A percentile compares a stretch with the other conserved stretches of the same genome.
Conservation (phyloP, 2,113 vertebrate species). For the Kobus ellipsiprymnus region DNA sequence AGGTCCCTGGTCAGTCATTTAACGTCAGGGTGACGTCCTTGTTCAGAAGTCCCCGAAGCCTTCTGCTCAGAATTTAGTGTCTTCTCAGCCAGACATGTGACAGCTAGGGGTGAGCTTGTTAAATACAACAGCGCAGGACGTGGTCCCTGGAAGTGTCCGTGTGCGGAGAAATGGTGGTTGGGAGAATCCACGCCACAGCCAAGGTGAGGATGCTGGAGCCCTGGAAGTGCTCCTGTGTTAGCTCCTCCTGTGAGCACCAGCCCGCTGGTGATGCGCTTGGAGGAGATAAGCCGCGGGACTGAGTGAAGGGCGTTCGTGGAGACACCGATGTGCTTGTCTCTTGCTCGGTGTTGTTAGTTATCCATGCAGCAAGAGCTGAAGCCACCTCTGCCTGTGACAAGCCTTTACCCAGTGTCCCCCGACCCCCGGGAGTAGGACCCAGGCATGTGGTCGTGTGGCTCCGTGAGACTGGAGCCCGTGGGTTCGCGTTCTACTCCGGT, state of each 20-base stretch:
- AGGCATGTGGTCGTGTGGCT: fast-evolving
- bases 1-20: not conserved
- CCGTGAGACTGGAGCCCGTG: fast-evolving
- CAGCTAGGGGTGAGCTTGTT: fast-evolving
- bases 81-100: fast-evolving
- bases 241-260: fast-evolving
- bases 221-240: fast-evolving
- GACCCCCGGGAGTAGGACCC: not conserved
- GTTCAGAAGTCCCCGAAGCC: fast-evolving
- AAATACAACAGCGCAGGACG: fast-evolving
- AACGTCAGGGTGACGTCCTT: fast-evolving
- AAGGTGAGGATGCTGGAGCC: not conserved
- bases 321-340: not conserved
- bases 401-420: fast-evolving
- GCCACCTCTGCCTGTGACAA: not conserved
- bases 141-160: fast-evolving
- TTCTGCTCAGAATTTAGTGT: not conserved
- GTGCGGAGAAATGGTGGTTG: fast-evolving
- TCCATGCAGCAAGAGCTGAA: too few species aligned
- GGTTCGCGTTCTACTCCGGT: fast-evolving
- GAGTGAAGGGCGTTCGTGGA: fast-evolving
- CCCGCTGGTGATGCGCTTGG: fast-evolving
- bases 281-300: fast-evolving
- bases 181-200: fast-evolving
- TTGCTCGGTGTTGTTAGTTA: not conserved